Conservation (phyloP, 2,888 invertebrate species). For the Cyaniris semiargus region DNA sequence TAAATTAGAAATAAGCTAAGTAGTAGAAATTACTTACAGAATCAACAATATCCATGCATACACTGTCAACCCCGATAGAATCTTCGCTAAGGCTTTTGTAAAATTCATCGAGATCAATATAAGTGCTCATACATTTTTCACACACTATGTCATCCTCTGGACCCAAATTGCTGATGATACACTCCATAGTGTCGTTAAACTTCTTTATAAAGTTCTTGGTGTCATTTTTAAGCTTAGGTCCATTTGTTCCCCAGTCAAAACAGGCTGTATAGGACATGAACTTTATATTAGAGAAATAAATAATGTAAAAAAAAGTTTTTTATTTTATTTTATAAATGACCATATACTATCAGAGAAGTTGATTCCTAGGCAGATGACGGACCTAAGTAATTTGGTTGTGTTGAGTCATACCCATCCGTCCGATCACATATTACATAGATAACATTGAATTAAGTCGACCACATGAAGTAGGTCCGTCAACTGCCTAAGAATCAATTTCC, state of each 20-base stretch:
- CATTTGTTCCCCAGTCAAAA: slow-evolving; percentile 69
- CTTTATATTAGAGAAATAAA: neutral
- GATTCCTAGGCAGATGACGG: no score
- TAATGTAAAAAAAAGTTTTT: neutral
- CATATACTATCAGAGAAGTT: no score
- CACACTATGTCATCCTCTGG: slow-evolving; percentile 65
- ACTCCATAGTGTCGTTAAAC: slow-evolving; percentile 67
- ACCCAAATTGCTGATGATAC: slow-evolving; percentile 60
- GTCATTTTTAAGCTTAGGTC: slow-evolving; percentile 70
- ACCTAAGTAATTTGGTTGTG: no score
- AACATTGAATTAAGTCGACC: no score
- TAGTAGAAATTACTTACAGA: slow-evolving; percentile 67
- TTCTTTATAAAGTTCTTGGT: slow-evolving; percentile 72
- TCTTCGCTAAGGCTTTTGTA: slow-evolving; percentile 80
- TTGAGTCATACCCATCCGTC: no score
- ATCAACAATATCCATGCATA: slow-evolving; percentile 86
- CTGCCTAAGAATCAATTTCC: no score
- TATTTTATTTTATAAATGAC: neutral
- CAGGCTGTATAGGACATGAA: slow-evolving; percentile 72
- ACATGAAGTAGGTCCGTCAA: no score
- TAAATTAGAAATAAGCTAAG: neutral
- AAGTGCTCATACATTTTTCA: slow-evolving; percentile 75
- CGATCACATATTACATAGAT: no score
- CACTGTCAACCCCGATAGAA: slow-evolving; percentile 78
- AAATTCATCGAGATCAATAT: slow-evolving; percentile 77